Conservation (phyloP, 2,888 invertebrate genomes). For the Polydrusus pterygomalis region DNA sequence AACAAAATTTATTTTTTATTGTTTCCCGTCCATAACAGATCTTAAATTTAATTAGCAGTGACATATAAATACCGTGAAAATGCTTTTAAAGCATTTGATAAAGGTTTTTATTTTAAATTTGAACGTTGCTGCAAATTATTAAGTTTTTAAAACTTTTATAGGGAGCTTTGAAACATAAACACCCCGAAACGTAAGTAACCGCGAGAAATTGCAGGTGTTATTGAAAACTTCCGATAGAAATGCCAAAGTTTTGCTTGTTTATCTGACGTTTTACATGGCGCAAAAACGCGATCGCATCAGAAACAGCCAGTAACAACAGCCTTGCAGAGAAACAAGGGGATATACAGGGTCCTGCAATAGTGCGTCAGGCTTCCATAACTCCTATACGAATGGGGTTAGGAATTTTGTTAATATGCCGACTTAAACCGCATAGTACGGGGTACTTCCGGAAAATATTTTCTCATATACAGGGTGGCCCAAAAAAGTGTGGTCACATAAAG, state of each 20-base stretch:
- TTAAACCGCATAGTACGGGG: no score
- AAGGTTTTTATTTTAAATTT: constrained; percentile 11
- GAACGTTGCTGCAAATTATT: constrained; percentile 2
- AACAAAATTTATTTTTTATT: background rate
- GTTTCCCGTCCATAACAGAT: background rate
- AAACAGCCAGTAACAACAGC: no score
- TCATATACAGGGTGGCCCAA: no score
- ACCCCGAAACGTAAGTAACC: background rate
- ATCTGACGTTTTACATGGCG: background rate
- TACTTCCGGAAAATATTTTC: no score
- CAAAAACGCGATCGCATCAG: background rate
- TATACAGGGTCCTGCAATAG: no score
- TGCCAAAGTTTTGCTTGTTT: background rate
- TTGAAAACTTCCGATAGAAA: background rate
- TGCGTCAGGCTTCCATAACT: no score
- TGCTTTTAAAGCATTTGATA: background rate
- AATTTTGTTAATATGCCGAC: no score
- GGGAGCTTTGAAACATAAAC: background rate
- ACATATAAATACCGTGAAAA: background rate
- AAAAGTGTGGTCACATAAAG: no score
- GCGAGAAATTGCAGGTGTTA: constrained; percentile 7
- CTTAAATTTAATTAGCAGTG: background rate
- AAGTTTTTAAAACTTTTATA: constrained; percentile 1
- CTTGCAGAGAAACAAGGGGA: no score
- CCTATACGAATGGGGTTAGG: no score